These are phyloP conservation scores for Sarcophaga variegata DNA, from an alignment of 2,888 invertebrate genomes.

Conservation along the genomic window DNA sequence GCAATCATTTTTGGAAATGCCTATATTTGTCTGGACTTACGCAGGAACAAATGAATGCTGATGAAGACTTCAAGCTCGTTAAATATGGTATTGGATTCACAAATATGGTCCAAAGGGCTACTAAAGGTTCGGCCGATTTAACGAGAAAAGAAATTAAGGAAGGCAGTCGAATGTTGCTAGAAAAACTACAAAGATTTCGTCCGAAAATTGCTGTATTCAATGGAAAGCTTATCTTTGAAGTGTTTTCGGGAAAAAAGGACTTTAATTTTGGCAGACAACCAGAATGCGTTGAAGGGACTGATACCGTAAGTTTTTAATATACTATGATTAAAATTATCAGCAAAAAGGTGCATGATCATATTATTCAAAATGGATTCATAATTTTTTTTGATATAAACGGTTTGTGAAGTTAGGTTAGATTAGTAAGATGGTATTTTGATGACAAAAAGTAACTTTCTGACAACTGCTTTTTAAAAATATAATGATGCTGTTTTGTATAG, in stretches of 20 bases:
- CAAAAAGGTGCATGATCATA: too few species aligned
- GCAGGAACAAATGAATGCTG: constrained; percentile 96
- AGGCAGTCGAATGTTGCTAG: constrained; percentile 93
- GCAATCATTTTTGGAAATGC: constrained; percentile 99
- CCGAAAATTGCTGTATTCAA: constrained; percentile 99
- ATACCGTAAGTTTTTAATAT: constrained; percentile 87
- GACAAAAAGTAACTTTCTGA: too few species aligned
- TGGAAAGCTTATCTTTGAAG: constrained; percentile 99
- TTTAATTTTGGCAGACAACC: constrained; percentile 98
- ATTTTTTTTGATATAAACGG: too few species aligned
- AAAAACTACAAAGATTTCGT: constrained; percentile 94
- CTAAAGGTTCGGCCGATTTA: constrained; percentile 97
- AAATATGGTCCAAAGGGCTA: constrained; percentile 97
- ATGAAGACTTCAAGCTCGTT: constrained; percentile 96
- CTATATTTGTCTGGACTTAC: constrained; percentile 96
- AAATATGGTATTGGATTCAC: constrained; percentile 98
- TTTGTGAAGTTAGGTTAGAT: too few species aligned
- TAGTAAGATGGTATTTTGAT: too few species aligned
- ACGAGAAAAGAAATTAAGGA: constrained; percentile 96
- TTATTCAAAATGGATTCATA: too few species aligned
- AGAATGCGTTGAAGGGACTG: constrained; percentile 95
- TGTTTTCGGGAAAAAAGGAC: constrained; percentile 98
- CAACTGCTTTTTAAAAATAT: too few species aligned
- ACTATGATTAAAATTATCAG: too few species aligned
- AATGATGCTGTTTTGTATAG: too few species aligned